Percentiles rank a stretch among this genome's conserved stretches.
These are phyloP conservation scores for Muscicapa comitata DNA, from an alignment of 2,797 vertebrate genomes.

Conservation along the genomic window DNA sequence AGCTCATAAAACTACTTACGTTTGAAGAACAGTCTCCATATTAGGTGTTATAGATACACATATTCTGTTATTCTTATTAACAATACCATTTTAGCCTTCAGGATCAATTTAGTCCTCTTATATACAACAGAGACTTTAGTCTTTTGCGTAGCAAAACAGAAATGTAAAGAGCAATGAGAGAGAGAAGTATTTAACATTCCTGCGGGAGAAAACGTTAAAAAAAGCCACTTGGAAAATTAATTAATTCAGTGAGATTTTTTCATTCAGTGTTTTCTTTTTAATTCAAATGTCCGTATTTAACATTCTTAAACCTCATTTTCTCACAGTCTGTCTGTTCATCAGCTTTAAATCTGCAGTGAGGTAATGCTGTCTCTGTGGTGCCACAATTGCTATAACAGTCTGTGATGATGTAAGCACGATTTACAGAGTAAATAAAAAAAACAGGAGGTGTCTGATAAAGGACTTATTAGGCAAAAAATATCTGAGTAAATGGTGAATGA, in stretches of 20 bases:
- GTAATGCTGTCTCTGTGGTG: not conserved
- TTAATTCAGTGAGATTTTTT: not conserved
- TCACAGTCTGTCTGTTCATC: not conserved
- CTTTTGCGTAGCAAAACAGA: not conserved
- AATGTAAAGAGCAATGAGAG: not conserved
- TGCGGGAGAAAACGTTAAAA: not conserved
- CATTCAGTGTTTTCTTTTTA: not conserved
- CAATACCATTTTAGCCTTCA: not conserved
- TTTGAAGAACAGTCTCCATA: not conserved
- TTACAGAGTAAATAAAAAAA: not conserved
- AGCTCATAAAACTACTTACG: not conserved
- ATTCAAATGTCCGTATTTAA: not conserved
- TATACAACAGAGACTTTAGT: not conserved
- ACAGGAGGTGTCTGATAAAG: not conserved
- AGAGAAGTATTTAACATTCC: not conserved
- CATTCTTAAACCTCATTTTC: not conserved
- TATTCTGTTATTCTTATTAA: not conserved
- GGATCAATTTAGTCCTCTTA: not conserved
- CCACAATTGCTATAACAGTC: not conserved
- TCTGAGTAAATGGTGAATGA: not conserved
- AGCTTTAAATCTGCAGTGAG: not conserved
- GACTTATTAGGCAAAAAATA: not conserved
- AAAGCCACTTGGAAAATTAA: not conserved
- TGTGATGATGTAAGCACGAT: not conserved
- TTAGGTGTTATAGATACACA: not conserved